These are phyloP conservation scores for Caenorhabditis panamensis DNA, from an alignment of 2,888 invertebrate genomes.

Conservation along the genomic window DNA sequence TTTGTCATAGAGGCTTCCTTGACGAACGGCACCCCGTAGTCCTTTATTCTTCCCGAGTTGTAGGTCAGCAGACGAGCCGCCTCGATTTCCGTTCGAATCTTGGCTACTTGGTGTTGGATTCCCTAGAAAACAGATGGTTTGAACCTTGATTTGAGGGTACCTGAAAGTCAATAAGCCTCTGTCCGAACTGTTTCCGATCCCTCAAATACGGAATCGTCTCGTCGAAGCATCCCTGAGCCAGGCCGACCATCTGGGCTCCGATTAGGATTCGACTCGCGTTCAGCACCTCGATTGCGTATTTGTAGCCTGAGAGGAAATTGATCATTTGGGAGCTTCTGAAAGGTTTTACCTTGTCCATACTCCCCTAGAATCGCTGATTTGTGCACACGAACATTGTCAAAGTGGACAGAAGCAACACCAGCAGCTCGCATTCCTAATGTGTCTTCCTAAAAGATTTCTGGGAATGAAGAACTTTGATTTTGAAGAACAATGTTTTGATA, in stretches of 20 bases:
- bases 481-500: neutral
- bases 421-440: slow-evolving; percentile 87
- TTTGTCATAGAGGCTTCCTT: slow-evolving; percentile 98
- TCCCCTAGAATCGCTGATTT: slow-evolving; percentile 78
- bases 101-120: slow-evolving; percentile 95
- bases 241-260: slow-evolving; percentile 88
- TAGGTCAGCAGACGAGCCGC: slow-evolving; percentile 92
- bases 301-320: slow-evolving; percentile 86
- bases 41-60: slow-evolving; percentile 93
- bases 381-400: slow-evolving; percentile 91
- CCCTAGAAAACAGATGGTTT: slow-evolving; percentile 84
- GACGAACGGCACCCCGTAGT: slow-evolving; percentile 89
- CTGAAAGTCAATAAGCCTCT: slow-evolving; percentile 92
- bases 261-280: slow-evolving; percentile 89
- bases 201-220: slow-evolving; percentile 94
- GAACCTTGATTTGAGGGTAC: slow-evolving; percentile 80
- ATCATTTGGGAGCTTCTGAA: too few species aligned
- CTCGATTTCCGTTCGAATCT: slow-evolving; percentile 91
- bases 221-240: slow-evolving; percentile 95
- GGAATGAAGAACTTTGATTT: slow-evolving; percentile 72
- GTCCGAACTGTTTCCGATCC: slow-evolving; percentile 94
- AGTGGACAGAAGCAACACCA: slow-evolving; percentile 93
- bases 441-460: slow-evolving; percentile 85
- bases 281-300: slow-evolving; percentile 94
- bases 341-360: slow-evolving; percentile 75